Base-by-base conservation (phyloP, 2,888 invertebrate genomes). In the Drosophila mimetica region DNA sequence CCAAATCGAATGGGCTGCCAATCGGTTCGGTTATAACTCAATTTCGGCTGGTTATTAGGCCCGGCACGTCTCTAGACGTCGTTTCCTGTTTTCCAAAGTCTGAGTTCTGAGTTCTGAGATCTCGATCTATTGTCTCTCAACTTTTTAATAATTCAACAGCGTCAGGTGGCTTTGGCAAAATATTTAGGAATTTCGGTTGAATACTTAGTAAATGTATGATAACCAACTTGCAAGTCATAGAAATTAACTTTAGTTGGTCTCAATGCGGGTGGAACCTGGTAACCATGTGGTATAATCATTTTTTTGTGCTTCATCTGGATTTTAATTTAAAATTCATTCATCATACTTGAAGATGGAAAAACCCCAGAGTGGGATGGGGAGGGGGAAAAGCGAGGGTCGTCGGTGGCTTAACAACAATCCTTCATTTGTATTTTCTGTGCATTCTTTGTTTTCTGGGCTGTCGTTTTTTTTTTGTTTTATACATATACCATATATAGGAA, bases 241-340 rank as follows among this genome's bases (percentile, higher is more conserved):
- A n/a, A n/a, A n/a, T n/a, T n/a, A n/a, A n/a, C n/a, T n/a, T n/a
- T n/a, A n/a, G n/a, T 25, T 25, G 25, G 25, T 4, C 7, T n/a
- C 36, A 4, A 64, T 46, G 64, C 42, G 42, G 36, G 44, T 39
- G 44, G 41, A 7, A 53, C 39, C 39, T 63, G 34, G 8, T 20
- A 42, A 51, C 34, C 61, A 63, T 47, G 48, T 42, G 25, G 42
- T 28, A 66, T 25, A 44, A 74, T 66, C 55, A 61, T 72, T 72
- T 22, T 52, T 51, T 52, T 36, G 5, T 60, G 50, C 25, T 70
- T 69, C 67, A 55, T 65, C 69, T 70, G 76, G 57, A 78, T 69
- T 82, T 86, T 65, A 74, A 85, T 87, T 82, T 81, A 81, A 87
- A 81, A 87, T 85, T 76, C 87, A 82, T 82, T 84, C 85, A 84